Evolutionary conservation across 2,797 vertebrate genomes (phyloP), one percentile per base, ranked within the genome.

Genomic region (Borostomias antarcticus): DNA sequence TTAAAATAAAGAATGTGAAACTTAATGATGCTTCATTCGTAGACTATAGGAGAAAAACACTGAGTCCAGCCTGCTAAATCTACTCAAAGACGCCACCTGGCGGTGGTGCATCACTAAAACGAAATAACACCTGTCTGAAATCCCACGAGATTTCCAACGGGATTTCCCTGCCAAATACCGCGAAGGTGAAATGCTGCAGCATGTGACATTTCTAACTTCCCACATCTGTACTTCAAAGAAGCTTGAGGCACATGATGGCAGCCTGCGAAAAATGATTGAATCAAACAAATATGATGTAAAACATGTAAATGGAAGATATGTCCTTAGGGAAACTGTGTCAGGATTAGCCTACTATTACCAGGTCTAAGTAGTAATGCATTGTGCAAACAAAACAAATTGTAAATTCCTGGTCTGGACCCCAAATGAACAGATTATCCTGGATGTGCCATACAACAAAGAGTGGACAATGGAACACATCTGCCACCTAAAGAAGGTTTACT

Each of bases 181-280:
- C n/a, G n/a, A n/a, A n/a, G n/a, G n/a, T n/a, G n/a, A n/a, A n/a
- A n/a, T n/a, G n/a, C n/a, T n/a, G n/a, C n/a, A n/a, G n/a, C n/a
- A n/a, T n/a, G n/a, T n/a, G n/a, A n/a, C n/a, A n/a, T n/a, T n/a
- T n/a, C n/a, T n/a, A n/a, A n/a, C n/a, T n/a, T n/a, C n/a, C n/a
- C n/a, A n/a, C n/a, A n/a, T n/a, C n/a, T n/a, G n/a, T 59, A 58
- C 56, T 33, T 17, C 8, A 29, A 61, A 61, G 25, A 61, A 61
- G 25, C 58, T 28, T 47, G 37, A 29, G 58, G 58, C 58, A 61
- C 40, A 61, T 10, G 25, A 28, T 61, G 13, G 23, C 37, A 45
- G 58, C 45, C 58, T 61, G 37, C 37, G 17, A 61, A 60, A 28
- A 61, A 61, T 28, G 1, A 61, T 45, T 26, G 58, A 61, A 45